Evolutionary conservation across 2,888 invertebrate genomes (phyloP).

Genomic region (Bellardia bayeri): DNA sequence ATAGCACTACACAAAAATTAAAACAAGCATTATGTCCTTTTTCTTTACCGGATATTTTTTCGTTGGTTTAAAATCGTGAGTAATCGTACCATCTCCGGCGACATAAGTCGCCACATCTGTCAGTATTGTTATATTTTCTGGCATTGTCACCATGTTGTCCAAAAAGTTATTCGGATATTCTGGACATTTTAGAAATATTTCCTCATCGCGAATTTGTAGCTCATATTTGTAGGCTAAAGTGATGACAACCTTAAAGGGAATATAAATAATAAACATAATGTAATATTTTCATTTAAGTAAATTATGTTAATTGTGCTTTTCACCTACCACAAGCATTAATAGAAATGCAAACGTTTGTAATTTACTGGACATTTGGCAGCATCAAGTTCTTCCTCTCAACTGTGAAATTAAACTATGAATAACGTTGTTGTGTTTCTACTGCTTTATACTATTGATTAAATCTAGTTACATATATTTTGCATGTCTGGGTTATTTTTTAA

Average conservation of each 20-base stretch:
- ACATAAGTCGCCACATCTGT: neutral
- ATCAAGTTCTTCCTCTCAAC: neutral
- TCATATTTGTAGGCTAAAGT: neutral
- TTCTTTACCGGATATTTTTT: conserved; percentile 16
- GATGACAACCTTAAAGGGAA: neutral
- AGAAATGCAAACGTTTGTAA: neutral
- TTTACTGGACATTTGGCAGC: neutral
- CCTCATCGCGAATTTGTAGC: neutral
- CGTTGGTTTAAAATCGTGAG: conserved; percentile 3
- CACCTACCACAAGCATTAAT: neutral
- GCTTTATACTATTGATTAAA: neutral
- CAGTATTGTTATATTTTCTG: conserved; percentile 21
- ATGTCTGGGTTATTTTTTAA: neutral
- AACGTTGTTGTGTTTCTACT: neutral
- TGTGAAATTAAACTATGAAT: neutral
- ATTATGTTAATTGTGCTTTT: neutral
- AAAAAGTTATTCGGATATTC: conserved; percentile 26
- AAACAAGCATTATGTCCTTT: neutral
- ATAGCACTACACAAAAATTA: neutral
- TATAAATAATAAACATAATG: neutral
- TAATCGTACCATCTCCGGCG: neutral
- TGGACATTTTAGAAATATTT: neutral
- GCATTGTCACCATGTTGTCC: neutral
- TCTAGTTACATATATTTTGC: neutral
- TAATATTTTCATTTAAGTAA: no score